These are phyloP conservation scores for Dasypogon diadema DNA, from an alignment of 2,888 invertebrate species.

Conservation along the genomic window DNA sequence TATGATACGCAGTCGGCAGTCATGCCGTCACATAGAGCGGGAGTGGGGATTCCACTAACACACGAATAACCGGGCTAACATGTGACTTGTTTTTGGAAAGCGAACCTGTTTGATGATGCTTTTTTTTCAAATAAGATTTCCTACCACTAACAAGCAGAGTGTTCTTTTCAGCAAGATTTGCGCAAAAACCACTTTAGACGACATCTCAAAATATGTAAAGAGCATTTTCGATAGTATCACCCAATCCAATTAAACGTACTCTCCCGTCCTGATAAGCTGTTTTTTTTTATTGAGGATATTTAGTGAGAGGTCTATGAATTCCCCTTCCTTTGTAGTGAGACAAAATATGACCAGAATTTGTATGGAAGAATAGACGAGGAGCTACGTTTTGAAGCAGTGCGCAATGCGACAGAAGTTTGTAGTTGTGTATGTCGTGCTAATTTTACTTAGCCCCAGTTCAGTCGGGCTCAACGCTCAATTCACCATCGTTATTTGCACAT, in stretches of 20 bases:
- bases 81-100: conserved; percentile 11
- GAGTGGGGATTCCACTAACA: conserved; percentile 4
- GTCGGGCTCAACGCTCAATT: background rate
- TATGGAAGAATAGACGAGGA: background rate
- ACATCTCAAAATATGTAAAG: too few species aligned
- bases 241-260: too few species aligned
- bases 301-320: conserved; percentile 6
- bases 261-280: too few species aligned
- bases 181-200: too few species aligned
- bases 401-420: conserved; percentile 25
- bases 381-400: conserved; percentile 4
- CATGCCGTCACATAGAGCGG: conserved; percentile 17
- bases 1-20: conserved; percentile 10
- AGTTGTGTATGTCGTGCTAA: background rate
- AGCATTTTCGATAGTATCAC: too few species aligned
- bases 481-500: conserved; percentile 22
- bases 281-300: too few species aligned
- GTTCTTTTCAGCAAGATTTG: too few species aligned
- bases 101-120: conserved; percentile 6
- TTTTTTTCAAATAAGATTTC: background rate
- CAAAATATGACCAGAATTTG: background rate
- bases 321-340: conserved; percentile 16
- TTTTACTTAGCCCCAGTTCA: background rate
- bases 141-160: background rate
- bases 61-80: background rate